Evolutionary conservation across 1,140 invertebrate species (phyloP), one percentile per base, ranked within the genome.

Genomic region (Goniozus legneri): DNA sequence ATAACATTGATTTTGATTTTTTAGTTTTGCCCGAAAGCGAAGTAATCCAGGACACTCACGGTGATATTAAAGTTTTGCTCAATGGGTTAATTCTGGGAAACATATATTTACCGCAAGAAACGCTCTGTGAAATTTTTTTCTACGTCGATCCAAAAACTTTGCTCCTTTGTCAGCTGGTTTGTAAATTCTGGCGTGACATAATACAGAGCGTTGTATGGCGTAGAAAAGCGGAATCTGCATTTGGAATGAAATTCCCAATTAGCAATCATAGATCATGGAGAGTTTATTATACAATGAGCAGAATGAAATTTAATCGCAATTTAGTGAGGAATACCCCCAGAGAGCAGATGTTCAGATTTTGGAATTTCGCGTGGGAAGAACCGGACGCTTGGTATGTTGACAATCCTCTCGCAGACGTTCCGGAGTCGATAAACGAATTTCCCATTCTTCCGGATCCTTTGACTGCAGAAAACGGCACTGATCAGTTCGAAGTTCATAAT

Each of bases 321-420:
- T 52, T 79, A 7, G 21, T 79, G 15, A 70, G 67, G 43, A 78
- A 79, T 58, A 62, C 71, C 43, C 77, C 64, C 15, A 76, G 72
- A 2, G 47, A 65, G 53, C 3, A 59, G 35, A 1, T 55, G 0
- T 10, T 53, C 0, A 54, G 49, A 7, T 10, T 69, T 13, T 77
- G 76, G 75, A 34, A 39, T 4, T 53, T 77, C 8, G 1, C 59
- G 3, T 27, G 15, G 1, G 54, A 69, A 34, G 61, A 59, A 10
- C 73, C 70, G 1, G 50, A 74, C 53, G 21, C 38, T n/a, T 74
- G 69, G 70, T 53, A 0, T 24, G 51, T 70, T 3, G 74, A 76
- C 47, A 44, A 40, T 50, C 64, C 72, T 30, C 69, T 64, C 3
- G 3, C 47, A 4, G 75, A 73, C 18, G 55, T 60, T 7, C 64